phyloP scores from a whole-genome alignment of 53 echinoderm and acorn worm genomes.

The Antedon mediterranea region DNA sequence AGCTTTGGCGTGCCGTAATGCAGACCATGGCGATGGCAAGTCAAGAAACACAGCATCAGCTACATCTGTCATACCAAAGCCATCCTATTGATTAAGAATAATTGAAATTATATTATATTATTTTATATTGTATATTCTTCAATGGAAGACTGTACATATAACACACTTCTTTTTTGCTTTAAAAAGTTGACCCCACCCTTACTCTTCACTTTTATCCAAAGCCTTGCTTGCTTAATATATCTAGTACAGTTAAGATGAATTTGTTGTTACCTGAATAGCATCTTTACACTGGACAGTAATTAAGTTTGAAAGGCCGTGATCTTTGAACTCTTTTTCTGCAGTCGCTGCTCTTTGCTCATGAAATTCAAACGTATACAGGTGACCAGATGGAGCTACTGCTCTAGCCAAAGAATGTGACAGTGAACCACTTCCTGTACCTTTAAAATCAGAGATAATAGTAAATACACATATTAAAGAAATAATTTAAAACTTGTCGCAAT shows the following conservation, averaged over 20 bases:
- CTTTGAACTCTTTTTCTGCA: slow-evolving; percentile 63
- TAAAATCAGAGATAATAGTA: not conserved
- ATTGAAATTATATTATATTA: no score
- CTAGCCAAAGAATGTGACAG: slow-evolving; percentile 73
- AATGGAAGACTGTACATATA: no score
- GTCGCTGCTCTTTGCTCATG: slow-evolving; percentile 68
- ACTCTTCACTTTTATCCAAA: no score
- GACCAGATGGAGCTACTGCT: slow-evolving; percentile 72
- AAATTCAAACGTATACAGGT: slow-evolving; percentile 88
- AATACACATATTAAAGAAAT: no score
- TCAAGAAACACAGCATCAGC: slow-evolving; percentile 96
- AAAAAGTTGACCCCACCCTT: no score
- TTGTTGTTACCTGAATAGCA: slow-evolving; percentile 43
- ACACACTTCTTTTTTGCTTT: no score
- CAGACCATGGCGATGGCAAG: slow-evolving; percentile 75
- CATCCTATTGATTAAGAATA: slow-evolving; percentile 22
- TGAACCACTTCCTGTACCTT: slow-evolving; percentile 92
- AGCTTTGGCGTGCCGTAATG: slow-evolving; percentile 65
- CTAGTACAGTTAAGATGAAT: no score
- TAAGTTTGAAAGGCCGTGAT: slow-evolving; percentile 49
- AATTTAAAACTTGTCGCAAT: no score
- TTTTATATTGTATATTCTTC: no score
- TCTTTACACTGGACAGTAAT: slow-evolving; percentile 64
- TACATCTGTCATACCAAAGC: slow-evolving; percentile 42
- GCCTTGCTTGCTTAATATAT: no score